Evolutionary conservation across 2,113 vertebrate genomes (phyloP), one percentile per base, ranked within the genome.

Genomic region (Ictidomys tridecemlineatus): DNA sequence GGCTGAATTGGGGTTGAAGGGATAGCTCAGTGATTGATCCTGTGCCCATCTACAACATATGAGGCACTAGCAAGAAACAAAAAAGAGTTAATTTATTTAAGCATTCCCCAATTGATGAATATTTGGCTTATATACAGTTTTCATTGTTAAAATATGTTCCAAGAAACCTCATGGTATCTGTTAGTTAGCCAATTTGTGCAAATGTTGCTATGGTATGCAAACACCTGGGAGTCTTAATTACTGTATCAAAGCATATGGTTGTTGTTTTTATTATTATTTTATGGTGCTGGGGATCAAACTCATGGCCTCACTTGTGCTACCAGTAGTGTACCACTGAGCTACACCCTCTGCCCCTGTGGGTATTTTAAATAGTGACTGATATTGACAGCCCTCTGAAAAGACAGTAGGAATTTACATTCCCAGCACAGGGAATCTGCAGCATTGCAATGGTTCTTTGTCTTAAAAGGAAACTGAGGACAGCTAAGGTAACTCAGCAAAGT

Each of bases 71-170:
- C 61, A 63, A 28, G 26, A 28, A 26, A 24, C n/a, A n/a, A 61
- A 22, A 77, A 58, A 39, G 24, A 77, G 9, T 89, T 63, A 39
- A 70, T 78, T 87, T 87, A 70, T 78, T 87, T 87, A 92, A 91
- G 87, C 74, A 86, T 85, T 85, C 8, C 5, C 30, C 45, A 61
- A 22, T 42, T 45, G 28, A 42, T 90, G 65, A 93, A 8, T 74
- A 84, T 87, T 72, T 95, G 56, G 18, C 26, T 91, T 79, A 76
- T 87, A 95, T 94, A 61, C 65, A 28, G 30, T 93, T 82, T 83
- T 84, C 13, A 20, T 22, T 76, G 48, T 74, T 91, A 70, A 91
- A 67, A 45, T 73, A 58, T 78, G 26, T 70, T 70, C 5, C 69
- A 73, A 3, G 39, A 72, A 94, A 58, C 67, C 12, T 85, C 6